A percentile compares a stretch with the other conserved stretches of the same genome.
Conservation (phyloP, 2,888 invertebrate species). For the Trachelus iudaicus region DNA sequence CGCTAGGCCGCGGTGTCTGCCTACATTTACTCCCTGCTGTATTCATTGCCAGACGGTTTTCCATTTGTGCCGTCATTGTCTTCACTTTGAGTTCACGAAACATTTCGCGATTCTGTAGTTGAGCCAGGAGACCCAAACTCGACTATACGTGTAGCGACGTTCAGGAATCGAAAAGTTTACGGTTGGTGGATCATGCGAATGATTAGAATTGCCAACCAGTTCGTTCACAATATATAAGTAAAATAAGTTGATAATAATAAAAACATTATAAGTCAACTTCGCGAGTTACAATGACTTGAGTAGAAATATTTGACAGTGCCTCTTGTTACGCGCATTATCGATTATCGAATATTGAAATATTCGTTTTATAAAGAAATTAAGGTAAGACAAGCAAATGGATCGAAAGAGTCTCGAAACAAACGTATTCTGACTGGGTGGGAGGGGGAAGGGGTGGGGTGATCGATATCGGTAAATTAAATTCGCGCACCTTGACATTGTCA, state of each 20-base stretch:
- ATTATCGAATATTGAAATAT: background rate
- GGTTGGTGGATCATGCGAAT: no score
- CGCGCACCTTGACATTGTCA: background rate
- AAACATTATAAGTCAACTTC: no score
- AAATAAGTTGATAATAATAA: no score
- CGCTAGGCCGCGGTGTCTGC: background rate
- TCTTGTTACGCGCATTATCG: background rate
- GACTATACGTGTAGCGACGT: no score
- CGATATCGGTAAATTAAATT: background rate
- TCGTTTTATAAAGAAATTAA: no score
- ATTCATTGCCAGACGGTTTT: conserved; percentile 24
- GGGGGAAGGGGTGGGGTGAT: background rate
- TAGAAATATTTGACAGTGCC: background rate
- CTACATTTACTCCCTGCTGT: background rate
- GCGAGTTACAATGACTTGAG: background rate
- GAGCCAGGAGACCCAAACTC: background rate
- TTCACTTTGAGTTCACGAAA: conserved; percentile 19
- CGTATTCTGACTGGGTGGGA: background rate
- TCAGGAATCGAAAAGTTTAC: no score
- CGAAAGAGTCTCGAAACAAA: background rate
- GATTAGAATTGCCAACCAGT: no score
- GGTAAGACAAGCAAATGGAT: background rate
- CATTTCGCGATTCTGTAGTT: conserved; percentile 15
- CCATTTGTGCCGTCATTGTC: conserved; percentile 32
- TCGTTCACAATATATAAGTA: no score